phyloP scores from a whole-genome alignment of 2,113 vertebrate species.

The Tragulus kanchil region DNA sequence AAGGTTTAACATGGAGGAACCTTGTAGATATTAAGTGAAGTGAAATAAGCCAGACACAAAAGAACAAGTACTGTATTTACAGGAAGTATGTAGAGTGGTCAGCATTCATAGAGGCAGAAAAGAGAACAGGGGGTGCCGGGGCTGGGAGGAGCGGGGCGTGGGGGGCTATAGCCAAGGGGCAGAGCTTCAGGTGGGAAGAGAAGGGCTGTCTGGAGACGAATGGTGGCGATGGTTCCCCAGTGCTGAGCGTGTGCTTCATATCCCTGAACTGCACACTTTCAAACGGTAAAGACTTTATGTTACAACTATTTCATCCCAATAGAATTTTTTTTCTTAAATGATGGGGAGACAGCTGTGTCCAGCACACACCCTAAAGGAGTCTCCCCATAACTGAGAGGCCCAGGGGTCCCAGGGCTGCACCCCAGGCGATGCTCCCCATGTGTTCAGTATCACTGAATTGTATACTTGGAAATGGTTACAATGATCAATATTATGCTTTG shows the following conservation, averaged over 20 bases:
- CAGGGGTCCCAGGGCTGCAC: not conserved
- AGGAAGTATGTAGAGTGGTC: not conserved
- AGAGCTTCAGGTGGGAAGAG: not conserved
- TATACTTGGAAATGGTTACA: not conserved
- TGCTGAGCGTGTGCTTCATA: rapidly evolving
- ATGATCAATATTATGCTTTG: not conserved
- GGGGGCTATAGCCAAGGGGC: rapidly evolving
- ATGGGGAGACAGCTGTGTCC: not conserved
- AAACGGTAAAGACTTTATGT: not conserved
- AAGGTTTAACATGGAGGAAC: not conserved
- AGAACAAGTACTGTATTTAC: not conserved
- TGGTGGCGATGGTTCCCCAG: rapidly evolving
- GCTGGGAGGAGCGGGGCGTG: rapidly evolving
- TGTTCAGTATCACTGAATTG: not conserved
- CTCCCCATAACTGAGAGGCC: not conserved
- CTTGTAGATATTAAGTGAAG: not conserved
- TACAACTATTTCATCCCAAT: not conserved
- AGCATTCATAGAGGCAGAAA: not conserved
- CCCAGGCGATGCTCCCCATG: rapidly evolving
- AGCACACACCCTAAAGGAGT: not conserved
- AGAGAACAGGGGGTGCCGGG: not conserved
- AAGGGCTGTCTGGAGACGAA: not conserved
- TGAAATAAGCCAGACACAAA: not conserved
- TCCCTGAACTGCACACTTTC: not conserved
- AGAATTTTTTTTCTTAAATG: not conserved